These are phyloP conservation scores for Philaethria dido DNA, from an alignment of 2,888 invertebrate genomes.

Conservation along the genomic window DNA sequence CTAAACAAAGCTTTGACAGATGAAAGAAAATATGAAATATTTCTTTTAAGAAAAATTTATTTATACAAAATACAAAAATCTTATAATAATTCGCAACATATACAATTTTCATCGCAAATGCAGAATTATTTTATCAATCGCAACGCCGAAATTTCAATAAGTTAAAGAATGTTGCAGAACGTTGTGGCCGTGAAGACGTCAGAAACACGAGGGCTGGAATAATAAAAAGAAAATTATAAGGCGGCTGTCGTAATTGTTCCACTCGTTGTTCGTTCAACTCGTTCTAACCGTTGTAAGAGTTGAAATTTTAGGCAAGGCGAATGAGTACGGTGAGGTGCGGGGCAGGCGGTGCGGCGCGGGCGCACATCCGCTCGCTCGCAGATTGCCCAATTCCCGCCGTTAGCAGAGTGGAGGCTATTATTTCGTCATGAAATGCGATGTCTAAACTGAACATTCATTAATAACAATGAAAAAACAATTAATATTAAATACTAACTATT, in stretches of 20 bases:
- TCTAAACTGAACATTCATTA: conserved; percentile 68
- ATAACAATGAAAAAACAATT: conserved; percentile 52
- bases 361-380: conserved; percentile 66
- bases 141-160: conserved; percentile 42
- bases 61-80: not conserved
- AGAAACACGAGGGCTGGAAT: conserved; percentile 53
- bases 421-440: conserved; percentile 70
- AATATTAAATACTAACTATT: not conserved
- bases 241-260: conserved; percentile 57
- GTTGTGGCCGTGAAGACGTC: conserved; percentile 40
- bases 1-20: not conserved
- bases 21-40: not conserved
- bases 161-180: conserved; percentile 45
- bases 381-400: conserved; percentile 77
- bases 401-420: conserved; percentile 60
- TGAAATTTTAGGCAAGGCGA: conserved; percentile 60
- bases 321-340: conserved; percentile 41
- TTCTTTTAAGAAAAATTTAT: not conserved
- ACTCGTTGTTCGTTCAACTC: conserved; percentile 51
- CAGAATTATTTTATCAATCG: conserved; percentile 41
- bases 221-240: conserved; percentile 57
- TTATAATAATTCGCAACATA: conserved; percentile 8
- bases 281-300: conserved; percentile 60
- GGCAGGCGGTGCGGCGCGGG: conserved; percentile 45
- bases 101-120: conserved; percentile 49